Percentiles rank a stretch among this genome's conserved stretches.
These are phyloP conservation scores for Pholis gunnellus DNA, from an alignment of 2,113 vertebrate genomes.

Conservation along the genomic window DNA sequence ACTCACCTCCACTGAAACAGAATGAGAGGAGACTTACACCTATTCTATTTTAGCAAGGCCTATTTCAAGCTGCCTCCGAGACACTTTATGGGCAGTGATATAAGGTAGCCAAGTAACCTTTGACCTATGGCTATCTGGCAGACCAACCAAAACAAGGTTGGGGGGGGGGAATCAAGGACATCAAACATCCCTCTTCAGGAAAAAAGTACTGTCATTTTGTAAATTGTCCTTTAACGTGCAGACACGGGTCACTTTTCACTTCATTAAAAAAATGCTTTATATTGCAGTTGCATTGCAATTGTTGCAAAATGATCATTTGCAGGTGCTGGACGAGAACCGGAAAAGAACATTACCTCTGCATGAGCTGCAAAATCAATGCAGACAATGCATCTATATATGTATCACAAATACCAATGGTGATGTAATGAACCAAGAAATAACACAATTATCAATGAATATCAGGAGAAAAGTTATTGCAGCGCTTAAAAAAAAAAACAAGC, in stretches of 20 bases:
- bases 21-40: slow-evolving; percentile 58
- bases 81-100: slow-evolving; percentile 67
- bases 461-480: background rate
- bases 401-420: background rate
- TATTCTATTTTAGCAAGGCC: slow-evolving; percentile 71
- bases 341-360: background rate
- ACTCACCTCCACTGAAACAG: slow-evolving; percentile 51
- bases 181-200: background rate
- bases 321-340: background rate
- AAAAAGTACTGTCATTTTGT: background rate
- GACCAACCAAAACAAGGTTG: slow-evolving; percentile 34
- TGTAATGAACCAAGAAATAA: background rate
- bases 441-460: background rate
- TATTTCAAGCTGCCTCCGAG: slow-evolving; percentile 68
- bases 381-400: background rate
- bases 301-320: background rate
- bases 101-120: slow-evolving; percentile 62
- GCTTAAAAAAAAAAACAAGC: background rate
- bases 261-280: background rate
- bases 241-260: background rate
- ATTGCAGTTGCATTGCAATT: background rate
- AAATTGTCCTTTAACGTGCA: background rate
- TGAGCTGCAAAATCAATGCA: background rate
- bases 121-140: slow-evolving; percentile 61
- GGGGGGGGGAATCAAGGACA: background rate